Conservation (phyloP, 2,888 invertebrate species). For the Diplazon laetatorius region DNA sequence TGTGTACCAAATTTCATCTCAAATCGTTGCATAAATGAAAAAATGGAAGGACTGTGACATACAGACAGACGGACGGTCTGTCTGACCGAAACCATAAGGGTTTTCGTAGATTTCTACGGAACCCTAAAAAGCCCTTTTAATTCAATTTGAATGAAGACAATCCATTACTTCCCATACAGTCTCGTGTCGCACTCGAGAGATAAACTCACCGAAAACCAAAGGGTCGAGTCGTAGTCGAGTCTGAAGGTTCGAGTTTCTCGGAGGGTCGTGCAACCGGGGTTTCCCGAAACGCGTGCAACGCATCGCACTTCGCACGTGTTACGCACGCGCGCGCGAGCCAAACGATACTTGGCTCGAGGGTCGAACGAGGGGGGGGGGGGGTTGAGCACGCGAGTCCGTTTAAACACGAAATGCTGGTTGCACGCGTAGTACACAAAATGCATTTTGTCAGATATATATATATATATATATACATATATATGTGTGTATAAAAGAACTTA, state of each 20-base stretch:
- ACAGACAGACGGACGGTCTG: no score
- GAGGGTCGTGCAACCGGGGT: slow-evolving; percentile 36
- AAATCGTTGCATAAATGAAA: no score
- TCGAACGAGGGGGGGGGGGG: slow-evolving; percentile 48
- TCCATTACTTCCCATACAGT: slow-evolving; percentile 25
- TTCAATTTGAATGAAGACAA: slow-evolving; percentile 45
- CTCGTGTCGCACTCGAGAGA: slow-evolving; percentile 43
- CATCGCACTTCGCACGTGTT: slow-evolving; percentile 17
- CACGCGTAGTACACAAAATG: neutral
- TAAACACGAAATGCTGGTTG: slow-evolving; percentile 12
- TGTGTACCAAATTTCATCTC: no score
- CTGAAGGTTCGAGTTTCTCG: slow-evolving; percentile 60
- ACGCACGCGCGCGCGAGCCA: neutral
- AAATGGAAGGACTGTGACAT: no score
- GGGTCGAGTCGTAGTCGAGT: slow-evolving; percentile 29
- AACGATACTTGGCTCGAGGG: slow-evolving; percentile 19
- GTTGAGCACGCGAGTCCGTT: slow-evolving; percentile 21
- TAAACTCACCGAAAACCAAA: slow-evolving; percentile 49
- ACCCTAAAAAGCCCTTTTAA: slow-evolving; percentile 51
- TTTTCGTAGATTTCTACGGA: no score
- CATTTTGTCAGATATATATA: slow-evolving; percentile 16
- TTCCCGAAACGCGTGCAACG: slow-evolving; percentile 57
- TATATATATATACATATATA: no score
- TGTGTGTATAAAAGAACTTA: slow-evolving; percentile 30
- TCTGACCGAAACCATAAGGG: no score